phyloP scores from a whole-genome alignment of 2,797 vertebrate species.

The Labroides dimidiatus region DNA sequence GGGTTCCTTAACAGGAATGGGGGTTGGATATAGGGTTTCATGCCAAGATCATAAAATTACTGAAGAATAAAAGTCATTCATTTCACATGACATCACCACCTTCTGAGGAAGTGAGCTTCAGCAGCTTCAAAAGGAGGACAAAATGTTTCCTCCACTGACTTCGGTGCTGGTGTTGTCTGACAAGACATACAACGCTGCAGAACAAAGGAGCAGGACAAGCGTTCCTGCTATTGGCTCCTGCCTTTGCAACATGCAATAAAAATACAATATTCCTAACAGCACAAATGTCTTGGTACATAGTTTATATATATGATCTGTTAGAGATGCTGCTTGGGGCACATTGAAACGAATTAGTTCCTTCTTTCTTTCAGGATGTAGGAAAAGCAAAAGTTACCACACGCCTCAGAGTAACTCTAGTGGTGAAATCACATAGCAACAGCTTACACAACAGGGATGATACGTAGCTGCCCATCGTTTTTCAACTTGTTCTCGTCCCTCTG shows the following conservation, averaged over 20 bases:
- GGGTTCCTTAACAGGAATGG: constrained; percentile 71
- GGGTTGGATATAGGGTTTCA: constrained; percentile 79
- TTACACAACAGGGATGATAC: constrained; percentile 65
- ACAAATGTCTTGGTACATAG: constrained; percentile 27
- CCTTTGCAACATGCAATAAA: constrained; percentile 61
- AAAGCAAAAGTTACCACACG: constrained; percentile 56
- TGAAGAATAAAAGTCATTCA: constrained; percentile 81
- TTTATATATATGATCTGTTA: constrained; percentile 45
- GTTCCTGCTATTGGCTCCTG: constrained; percentile 26
- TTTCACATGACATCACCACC: constrained; percentile 83
- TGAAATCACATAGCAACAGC: constrained; percentile 52
- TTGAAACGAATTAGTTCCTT: constrained; percentile 64
- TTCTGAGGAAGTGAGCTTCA: constrained; percentile 77
- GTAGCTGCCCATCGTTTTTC: constrained; percentile 42
- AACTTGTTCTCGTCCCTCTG: constrained; percentile 33
- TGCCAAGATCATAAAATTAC: constrained; percentile 82
- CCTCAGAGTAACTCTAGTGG: constrained; percentile 52
- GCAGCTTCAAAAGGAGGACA: constrained; percentile 67
- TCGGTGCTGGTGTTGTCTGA: constrained; percentile 57
- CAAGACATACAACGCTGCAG: constrained; percentile 47
- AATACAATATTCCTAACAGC: constrained; percentile 52
- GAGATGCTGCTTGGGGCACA: constrained; percentile 51
- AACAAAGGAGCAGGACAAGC: constrained; percentile 61
- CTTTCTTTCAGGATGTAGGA: constrained; percentile 58
- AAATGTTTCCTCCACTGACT: constrained; percentile 68